Evolutionary conservation across 2,888 invertebrate genomes (phyloP).

Genomic region (Gnatocerus cornutus): DNA sequence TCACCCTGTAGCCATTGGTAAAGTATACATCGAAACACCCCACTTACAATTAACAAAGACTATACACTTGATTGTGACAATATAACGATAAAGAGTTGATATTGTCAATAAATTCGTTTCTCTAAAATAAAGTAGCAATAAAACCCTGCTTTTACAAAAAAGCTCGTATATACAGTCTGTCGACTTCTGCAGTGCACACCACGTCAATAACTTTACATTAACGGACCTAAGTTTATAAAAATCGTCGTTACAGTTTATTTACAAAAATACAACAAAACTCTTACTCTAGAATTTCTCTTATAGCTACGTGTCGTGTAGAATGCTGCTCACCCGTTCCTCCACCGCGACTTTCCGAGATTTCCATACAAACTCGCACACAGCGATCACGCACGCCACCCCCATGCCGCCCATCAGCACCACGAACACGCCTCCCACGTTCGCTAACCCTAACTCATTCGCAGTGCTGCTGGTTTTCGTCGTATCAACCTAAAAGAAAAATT

Average conservation of each 20-base stretch:
- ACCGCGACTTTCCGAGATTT: slow-evolving; percentile 94
- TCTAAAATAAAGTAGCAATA: slow-evolving; percentile 40
- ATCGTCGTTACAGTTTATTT: slow-evolving; percentile 25
- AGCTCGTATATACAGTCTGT: slow-evolving; percentile 40
- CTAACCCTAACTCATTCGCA: slow-evolving; percentile 92
- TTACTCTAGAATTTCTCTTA: slow-evolving; percentile 60
- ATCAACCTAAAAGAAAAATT: slow-evolving; percentile 77
- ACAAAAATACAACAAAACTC: slow-evolving; percentile 10
- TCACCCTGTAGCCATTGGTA: slow-evolving; percentile 16
- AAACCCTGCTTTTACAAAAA: slow-evolving; percentile 38
- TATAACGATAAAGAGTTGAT: slow-evolving; percentile 55
- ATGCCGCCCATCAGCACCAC: slow-evolving; percentile 96
- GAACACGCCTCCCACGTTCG: slow-evolving; percentile 97
- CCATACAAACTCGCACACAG: slow-evolving; percentile 97
- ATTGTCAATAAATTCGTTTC: slow-evolving; percentile 67
- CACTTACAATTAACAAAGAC: slow-evolving; percentile 10
- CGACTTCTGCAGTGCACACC: slow-evolving; percentile 14
- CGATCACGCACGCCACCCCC: slow-evolving; percentile 93
- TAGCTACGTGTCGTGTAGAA: slow-evolving; percentile 72
- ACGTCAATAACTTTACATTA: slow-evolving; percentile 22
- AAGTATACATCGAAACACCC: slow-evolving; percentile 9
- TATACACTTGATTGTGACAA: slow-evolving; percentile 54
- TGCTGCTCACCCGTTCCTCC: slow-evolving; percentile 87
- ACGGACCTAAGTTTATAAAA: slow-evolving; percentile 35
- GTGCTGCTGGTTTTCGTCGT: slow-evolving; percentile 89